Percentiles rank a stretch among this genome's conserved stretches.
Conservation (phyloP, 2,113 vertebrate genomes). For the Bujurquina vittata region DNA sequence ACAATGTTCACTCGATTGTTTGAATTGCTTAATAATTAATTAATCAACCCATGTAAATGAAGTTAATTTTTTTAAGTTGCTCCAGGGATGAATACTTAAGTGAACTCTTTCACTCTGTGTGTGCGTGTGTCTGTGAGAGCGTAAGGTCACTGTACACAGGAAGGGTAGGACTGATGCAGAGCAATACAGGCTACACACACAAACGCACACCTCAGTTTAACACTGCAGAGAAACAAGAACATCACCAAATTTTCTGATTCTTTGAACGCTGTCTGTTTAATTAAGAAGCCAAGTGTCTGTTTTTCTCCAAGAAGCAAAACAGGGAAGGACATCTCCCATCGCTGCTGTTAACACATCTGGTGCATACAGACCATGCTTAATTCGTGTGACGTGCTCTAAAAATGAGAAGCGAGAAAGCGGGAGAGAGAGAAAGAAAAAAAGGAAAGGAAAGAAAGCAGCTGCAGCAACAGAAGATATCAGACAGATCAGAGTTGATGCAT, state of each 20-base stretch:
- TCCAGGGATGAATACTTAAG: slow-evolving; percentile 6
- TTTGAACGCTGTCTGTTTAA: slow-evolving; percentile 20
- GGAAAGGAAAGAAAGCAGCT: background rate
- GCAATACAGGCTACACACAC: background rate
- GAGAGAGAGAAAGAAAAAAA: background rate
- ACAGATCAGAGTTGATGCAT: background rate
- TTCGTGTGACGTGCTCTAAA: background rate
- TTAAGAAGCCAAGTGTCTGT: slow-evolving; percentile 14
- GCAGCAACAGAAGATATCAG: background rate
- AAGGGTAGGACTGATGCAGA: background rate
- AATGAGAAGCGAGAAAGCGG: background rate
- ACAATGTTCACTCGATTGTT: slow-evolving; percentile 30
- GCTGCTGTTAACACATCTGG: slow-evolving; percentile 34
- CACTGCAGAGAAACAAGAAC: background rate
- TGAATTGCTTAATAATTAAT: slow-evolving; percentile 33
- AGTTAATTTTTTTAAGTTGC: slow-evolving; percentile 24
- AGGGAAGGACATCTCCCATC: slow-evolving; percentile 15
- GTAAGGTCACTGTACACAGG: background rate
- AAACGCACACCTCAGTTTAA: background rate
- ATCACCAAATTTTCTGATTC: background rate
- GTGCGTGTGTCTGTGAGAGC: background rate
- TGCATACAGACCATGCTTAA: slow-evolving; percentile 17
- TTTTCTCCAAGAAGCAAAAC: slow-evolving; percentile 11
- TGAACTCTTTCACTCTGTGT: background rate
- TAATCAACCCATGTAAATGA: slow-evolving; percentile 17